Percentiles rank a stretch among this genome's conserved stretches.
These are phyloP conservation scores for Suricata suricatta DNA, from an alignment of 2,113 vertebrate species.

Conservation along the genomic window DNA sequence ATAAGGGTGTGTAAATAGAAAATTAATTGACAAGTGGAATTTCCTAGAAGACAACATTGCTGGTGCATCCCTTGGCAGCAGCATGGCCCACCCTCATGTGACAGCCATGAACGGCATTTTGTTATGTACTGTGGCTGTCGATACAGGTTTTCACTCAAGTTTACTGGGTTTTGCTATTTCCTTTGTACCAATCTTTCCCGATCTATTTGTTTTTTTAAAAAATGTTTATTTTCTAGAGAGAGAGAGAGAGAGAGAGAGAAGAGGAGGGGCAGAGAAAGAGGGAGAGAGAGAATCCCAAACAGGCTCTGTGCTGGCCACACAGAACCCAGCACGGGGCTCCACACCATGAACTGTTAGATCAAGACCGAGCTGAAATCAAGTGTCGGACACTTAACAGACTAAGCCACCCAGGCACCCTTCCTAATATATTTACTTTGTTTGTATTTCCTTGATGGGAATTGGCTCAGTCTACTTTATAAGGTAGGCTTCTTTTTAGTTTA, in stretches of 20 bases:
- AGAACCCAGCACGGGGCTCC: too few species aligned
- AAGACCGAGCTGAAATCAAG: too few species aligned
- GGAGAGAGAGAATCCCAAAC: too few species aligned
- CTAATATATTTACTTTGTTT: neutral
- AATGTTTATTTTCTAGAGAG: too few species aligned
- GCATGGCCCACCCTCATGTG: accelerated
- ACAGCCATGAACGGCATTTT: neutral
- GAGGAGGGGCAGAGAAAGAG: too few species aligned
- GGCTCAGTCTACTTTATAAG: neutral
- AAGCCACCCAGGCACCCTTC: neutral
- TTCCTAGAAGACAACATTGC: neutral
- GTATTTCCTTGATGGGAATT: neutral
- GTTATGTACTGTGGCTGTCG: neutral
- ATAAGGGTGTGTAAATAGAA: neutral
- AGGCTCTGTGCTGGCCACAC: too few species aligned
- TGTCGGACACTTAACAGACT: too few species aligned
- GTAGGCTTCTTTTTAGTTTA: neutral
- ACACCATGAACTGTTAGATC: too few species aligned
- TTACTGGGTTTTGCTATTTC: neutral
- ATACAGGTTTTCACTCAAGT: neutral
- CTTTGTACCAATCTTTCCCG: neutral
- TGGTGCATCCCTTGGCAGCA: neutral
- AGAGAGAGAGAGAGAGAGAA: too few species aligned
- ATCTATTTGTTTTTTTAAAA: neutral
- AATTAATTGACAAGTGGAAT: constrained; percentile 8